phyloP scores from a whole-genome alignment of 2,113 vertebrate species.

The Chloropsis cyanopogon region DNA sequence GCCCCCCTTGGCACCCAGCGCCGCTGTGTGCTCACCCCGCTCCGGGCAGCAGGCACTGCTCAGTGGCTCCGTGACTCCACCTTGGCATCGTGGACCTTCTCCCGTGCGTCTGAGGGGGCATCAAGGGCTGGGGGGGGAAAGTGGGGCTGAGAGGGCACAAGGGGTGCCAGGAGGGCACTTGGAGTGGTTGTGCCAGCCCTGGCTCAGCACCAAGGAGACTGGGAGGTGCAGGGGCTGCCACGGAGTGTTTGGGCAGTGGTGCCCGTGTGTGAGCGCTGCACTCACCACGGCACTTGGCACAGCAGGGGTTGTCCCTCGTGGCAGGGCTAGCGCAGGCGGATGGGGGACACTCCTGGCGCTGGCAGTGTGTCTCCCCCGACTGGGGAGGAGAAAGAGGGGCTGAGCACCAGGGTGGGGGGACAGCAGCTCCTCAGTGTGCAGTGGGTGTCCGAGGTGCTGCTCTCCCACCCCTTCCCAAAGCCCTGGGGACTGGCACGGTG shows the following conservation, averaged over 20 bases:
- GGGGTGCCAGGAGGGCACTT: not conserved
- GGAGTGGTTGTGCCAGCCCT: not conserved
- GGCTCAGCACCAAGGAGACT: not conserved
- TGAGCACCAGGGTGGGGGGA: fast-evolving
- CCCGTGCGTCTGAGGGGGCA: not conserved
- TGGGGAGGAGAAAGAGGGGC: conserved; percentile 1
- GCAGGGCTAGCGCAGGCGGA: conserved; percentile 72
- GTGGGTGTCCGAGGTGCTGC: fast-evolving
- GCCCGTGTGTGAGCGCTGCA: fast-evolving
- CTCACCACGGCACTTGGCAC: conserved; percentile 81
- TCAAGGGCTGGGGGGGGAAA: not conserved
- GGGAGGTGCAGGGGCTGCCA: not conserved
- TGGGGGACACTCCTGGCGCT: conserved; percentile 82
- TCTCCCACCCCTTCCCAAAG: not conserved
- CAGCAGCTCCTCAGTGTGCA: not conserved
- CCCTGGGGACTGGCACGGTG: not conserved
- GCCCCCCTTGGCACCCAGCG: not conserved
- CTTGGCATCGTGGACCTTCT: conserved; percentile 41
- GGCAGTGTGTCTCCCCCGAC: conserved; percentile 86
- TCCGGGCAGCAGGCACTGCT: not conserved
- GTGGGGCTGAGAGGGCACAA: fast-evolving
- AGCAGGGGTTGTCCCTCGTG: conserved; percentile 77
- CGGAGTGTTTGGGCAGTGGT: not conserved
- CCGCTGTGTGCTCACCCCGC: fast-evolving
- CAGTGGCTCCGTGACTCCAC: conserved; percentile 61